Conservation (phyloP, 2,113 vertebrate species). For the Trogon surrucura region DNA sequence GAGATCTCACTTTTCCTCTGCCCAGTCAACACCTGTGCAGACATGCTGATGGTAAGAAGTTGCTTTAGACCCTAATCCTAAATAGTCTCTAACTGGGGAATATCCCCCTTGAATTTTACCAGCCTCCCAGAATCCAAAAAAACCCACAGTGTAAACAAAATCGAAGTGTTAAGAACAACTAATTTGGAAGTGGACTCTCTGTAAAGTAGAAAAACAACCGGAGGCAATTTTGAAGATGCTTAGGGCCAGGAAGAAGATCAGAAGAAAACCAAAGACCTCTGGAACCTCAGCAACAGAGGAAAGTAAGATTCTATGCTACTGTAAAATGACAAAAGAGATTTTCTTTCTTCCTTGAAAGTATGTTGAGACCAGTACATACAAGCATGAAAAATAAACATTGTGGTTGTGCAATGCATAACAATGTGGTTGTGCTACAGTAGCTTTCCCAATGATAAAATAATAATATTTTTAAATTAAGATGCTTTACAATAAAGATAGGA, state of each 20-base stretch:
- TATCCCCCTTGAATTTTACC: not conserved
- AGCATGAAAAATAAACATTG: not conserved
- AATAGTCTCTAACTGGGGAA: not conserved
- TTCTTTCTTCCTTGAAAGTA: not conserved
- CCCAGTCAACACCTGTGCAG: not conserved
- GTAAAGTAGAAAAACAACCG: not conserved
- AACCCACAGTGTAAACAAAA: not conserved
- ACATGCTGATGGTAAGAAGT: not conserved
- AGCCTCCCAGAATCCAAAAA: not conserved
- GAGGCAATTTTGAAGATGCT: not conserved
- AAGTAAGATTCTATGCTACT: not conserved
- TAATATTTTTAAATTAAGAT: not conserved
- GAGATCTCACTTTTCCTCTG: fast-evolving
- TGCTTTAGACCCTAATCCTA: not conserved
- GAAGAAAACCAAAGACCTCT: not conserved
- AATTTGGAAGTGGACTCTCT: not conserved
- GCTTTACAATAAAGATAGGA: not conserved
- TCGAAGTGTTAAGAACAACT: not conserved
- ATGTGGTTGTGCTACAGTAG: not conserved
- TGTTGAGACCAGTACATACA: not conserved
- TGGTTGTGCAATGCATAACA: too few species aligned
- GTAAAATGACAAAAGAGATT: not conserved
- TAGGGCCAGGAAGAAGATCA: not conserved
- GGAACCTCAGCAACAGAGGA: not conserved
- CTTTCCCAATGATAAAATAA: not conserved